These are phyloP conservation scores for Noturus placidus DNA, from an alignment of 2,113 vertebrate genomes.

Conservation along the genomic window DNA sequence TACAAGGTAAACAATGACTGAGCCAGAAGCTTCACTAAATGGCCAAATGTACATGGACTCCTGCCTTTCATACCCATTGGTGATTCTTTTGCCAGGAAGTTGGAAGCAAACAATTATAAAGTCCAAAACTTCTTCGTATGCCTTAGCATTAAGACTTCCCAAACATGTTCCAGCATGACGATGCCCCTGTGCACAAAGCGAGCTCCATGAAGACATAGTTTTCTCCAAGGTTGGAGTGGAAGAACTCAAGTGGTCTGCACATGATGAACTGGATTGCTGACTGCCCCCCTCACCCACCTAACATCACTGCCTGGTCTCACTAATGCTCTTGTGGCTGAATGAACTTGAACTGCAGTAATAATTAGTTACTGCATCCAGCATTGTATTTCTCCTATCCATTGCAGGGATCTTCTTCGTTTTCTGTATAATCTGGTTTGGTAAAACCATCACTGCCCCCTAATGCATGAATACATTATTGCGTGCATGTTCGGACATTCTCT, in stretches of 20 bases:
- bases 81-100: not conserved
- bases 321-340: not conserved
- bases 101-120: not conserved
- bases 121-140: not conserved
- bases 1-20: not conserved
- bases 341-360: not conserved
- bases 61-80: not conserved
- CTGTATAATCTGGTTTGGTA: not conserved
- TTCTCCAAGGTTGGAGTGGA: not conserved
- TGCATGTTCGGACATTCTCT: not conserved
- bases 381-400: not conserved
- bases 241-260: not conserved
- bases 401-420: not conserved
- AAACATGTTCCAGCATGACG: not conserved
- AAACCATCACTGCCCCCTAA: not conserved
- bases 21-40: not conserved
- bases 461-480: not conserved
- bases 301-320: not conserved
- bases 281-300: not conserved
- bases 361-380: not conserved
- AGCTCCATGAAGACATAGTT: not conserved
- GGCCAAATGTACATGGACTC: not conserved
- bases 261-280: not conserved
- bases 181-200: not conserved
- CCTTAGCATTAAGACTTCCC: not conserved